Percentiles rank a stretch among this genome's conserved stretches.
Evolutionary conservation across 2,113 vertebrate genomes (phyloP).

Genomic region (Campylomormyrus numenius): DNA sequence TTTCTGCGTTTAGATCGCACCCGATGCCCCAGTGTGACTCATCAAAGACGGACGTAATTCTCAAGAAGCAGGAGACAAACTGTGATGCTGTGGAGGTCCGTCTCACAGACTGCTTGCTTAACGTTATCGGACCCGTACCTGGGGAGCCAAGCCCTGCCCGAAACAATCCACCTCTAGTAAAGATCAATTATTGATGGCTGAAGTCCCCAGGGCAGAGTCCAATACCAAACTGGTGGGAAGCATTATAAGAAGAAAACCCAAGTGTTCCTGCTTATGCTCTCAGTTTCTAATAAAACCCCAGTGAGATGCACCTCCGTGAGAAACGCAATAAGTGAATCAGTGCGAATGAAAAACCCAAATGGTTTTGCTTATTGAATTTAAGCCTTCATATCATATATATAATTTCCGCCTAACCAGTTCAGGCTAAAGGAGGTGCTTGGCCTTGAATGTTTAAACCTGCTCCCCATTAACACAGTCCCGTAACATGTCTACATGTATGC

Average conservation of each 20-base stretch:
- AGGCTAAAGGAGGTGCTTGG: background rate
- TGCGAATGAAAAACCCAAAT: background rate
- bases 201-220: background rate
- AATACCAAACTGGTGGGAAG: background rate
- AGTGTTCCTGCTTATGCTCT: background rate
- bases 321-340: background rate
- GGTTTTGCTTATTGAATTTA: background rate
- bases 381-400: background rate
- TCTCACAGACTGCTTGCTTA: background rate
- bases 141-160: background rate
- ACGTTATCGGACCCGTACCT: background rate
- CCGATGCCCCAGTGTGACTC: background rate
- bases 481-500: background rate
- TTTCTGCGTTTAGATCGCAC: background rate
- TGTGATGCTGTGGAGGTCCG: background rate
- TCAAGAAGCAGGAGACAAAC: background rate
- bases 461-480: background rate
- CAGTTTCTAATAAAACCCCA: conserved; percentile 7
- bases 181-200: background rate
- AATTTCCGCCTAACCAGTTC: background rate
- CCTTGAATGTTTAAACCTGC: background rate
- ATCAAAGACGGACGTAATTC: background rate
- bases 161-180: background rate
- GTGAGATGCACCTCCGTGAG: background rate
- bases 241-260: too few relatives aligned